Evolutionary conservation across 2,888 invertebrate genomes (phyloP).

Genomic region (Drosophila borealis): DNA sequence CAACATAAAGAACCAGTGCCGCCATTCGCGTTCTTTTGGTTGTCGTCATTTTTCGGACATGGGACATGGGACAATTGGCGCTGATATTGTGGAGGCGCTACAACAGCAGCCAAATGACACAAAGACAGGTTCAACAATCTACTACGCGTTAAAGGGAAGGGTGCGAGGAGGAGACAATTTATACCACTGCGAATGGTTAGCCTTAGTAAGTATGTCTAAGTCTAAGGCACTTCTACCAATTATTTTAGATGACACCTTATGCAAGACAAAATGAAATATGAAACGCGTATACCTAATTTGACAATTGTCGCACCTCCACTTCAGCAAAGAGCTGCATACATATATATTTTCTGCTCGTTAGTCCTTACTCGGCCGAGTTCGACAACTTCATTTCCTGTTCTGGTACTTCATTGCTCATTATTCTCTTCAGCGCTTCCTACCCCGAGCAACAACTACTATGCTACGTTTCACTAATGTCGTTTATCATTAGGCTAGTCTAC

Average conservation of each 20-base stretch:
- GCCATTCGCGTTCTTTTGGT: slow-evolving; percentile 47
- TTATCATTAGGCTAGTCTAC: slow-evolving; percentile 71
- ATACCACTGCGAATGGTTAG: not conserved
- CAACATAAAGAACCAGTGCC: slow-evolving; percentile 46
- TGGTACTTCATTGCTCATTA: slow-evolving; percentile 51
- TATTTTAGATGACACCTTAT: too few species aligned
- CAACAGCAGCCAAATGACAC: slow-evolving; percentile 33
- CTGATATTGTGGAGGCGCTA: slow-evolving; percentile 31
- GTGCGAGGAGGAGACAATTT: not conserved
- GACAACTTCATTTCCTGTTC: slow-evolving; percentile 60
- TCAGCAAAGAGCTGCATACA: not conserved
- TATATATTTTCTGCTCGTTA: slow-evolving; percentile 40
- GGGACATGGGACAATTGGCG: slow-evolving; percentile 64
- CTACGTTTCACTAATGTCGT: slow-evolving; percentile 69
- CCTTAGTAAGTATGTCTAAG: too few species aligned
- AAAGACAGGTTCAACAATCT: slow-evolving; percentile 59
- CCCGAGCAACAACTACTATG: slow-evolving; percentile 16
- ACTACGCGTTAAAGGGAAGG: not conserved
- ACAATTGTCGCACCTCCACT: not conserved
- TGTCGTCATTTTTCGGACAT: slow-evolving; percentile 54
- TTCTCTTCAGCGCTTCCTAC: slow-evolving; percentile 19
- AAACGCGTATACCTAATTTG: not conserved
- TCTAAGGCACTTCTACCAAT: too few species aligned
- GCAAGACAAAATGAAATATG: too few species aligned
- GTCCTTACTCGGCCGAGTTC: slow-evolving; percentile 34